phyloP scores from a whole-genome alignment of 1,140 invertebrate species.

The Theocolax elegans region DNA sequence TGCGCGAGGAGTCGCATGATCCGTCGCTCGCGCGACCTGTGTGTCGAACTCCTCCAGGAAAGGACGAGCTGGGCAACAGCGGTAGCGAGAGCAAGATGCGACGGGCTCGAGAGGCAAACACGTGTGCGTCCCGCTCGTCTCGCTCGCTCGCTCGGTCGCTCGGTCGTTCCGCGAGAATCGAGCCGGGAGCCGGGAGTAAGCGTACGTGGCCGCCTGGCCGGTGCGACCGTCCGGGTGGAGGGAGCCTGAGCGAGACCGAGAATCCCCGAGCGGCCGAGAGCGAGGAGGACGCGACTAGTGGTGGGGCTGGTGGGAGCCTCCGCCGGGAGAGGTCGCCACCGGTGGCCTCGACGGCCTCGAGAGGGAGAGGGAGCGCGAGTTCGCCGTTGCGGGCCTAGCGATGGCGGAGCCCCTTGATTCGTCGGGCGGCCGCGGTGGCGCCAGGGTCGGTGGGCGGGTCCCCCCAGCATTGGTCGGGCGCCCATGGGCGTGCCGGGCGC shows the following conservation, averaged over 20 bases:
- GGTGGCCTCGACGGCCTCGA: slow-evolving; percentile 2
- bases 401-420: slow-evolving; percentile 56
- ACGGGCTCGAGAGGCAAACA: slow-evolving; percentile 12
- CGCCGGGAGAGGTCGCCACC: slow-evolving; percentile 41
- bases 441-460: slow-evolving; percentile 50
- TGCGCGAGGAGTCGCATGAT: no score
- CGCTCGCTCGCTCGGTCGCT: no score
- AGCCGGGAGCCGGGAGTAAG: no score
- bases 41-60: neutral
- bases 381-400: slow-evolving; percentile 41
- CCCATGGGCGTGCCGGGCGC: slow-evolving; percentile 52
- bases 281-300: slow-evolving; percentile 9
- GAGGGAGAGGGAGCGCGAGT: slow-evolving; percentile 33
- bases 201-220: neutral
- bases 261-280: slow-evolving; percentile 19
- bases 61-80: neutral
- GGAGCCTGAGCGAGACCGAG: neutral
- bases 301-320: slow-evolving; percentile 7
- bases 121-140: no score
- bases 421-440: slow-evolving; percentile 48
- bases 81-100: neutral
- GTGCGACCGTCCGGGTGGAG: neutral
- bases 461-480: slow-evolving; percentile 53
- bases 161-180: no score
- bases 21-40: no score